These are phyloP conservation scores for chimpanzee (Pan troglodytes) DNA, from an alignment of 2,113 vertebrate species.

Conservation along the genomic window NHGRI_mPanTro3-v2.1_pri NC_072416.2:70691001-70691500, in stretches of 20 bases:
- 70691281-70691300: slow-evolving; percentile 70
- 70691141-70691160: neutral
- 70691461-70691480: neutral
- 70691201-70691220: slow-evolving; percentile 42
- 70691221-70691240: slow-evolving; percentile 57
- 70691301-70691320: neutral
- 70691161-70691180: slow-evolving; percentile 47
- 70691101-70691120: neutral
- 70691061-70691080: slow-evolving; percentile 64
- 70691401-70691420: neutral
- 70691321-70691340: neutral
- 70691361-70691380: too few species aligned
- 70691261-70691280: neutral
- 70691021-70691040: neutral
- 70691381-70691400: neutral
- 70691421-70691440: neutral
- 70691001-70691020: neutral
- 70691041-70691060: neutral
- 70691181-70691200: slow-evolving; percentile 52
- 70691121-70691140: neutral
- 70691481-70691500: neutral
- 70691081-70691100: neutral
- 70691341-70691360: neutral
- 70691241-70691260: neutral
- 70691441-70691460: neutral